phyloP scores from a whole-genome alignment of 2,888 invertebrate genomes.

The Girardia tigrina region DNA sequence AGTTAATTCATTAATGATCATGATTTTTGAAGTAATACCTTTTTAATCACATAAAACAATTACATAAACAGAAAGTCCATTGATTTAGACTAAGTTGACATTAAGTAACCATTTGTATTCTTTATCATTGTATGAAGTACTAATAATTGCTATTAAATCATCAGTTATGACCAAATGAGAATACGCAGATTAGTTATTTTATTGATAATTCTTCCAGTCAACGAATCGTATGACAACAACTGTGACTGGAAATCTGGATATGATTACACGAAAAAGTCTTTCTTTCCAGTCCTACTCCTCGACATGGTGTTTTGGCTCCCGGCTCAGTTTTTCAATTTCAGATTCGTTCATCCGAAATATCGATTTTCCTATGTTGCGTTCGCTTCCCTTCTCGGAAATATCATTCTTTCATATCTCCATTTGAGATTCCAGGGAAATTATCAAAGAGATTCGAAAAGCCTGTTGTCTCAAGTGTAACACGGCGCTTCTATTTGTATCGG shows the following conservation, averaged over 20 bases:
- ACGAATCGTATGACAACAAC: not conserved
- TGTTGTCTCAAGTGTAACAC: no score
- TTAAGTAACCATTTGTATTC: no score
- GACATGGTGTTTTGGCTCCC: slow-evolving; percentile 1
- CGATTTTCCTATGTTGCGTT: not conserved
- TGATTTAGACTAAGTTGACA: no score
- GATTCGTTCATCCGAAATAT: not conserved
- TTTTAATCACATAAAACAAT: no score
- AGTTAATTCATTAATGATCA: no score
- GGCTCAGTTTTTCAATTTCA: slow-evolving; percentile 1
- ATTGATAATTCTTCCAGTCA: no score
- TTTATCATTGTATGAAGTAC: no score
- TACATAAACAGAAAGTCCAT: no score
- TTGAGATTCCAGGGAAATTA: not conserved
- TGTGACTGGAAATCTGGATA: not conserved
- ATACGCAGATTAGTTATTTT: not conserved
- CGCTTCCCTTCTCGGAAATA: not conserved
- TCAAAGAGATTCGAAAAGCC: not conserved
- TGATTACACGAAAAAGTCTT: not conserved
- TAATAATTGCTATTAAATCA: no score
- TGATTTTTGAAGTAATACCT: no score
- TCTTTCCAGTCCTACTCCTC: not conserved
- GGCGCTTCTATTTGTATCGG: no score
- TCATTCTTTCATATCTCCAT: not conserved
- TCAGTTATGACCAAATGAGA: no score